Evolutionary conservation across 2,113 vertebrate species (phyloP).

Genomic region (Pseudorectes ferrugineus): DNA sequence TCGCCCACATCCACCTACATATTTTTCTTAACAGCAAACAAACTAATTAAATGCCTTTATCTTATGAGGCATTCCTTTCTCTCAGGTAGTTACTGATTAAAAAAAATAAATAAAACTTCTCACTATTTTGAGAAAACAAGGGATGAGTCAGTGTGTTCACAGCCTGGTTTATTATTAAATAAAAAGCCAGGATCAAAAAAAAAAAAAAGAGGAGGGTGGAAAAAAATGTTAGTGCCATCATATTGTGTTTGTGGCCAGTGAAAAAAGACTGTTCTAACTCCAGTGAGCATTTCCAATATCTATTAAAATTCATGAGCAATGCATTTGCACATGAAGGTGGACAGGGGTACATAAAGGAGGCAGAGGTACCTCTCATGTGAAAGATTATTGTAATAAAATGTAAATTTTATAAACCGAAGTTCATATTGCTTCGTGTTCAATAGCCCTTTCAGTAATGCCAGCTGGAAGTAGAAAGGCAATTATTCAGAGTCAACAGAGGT

Average conservation of each 20-base stretch:
- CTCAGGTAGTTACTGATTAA: slow-evolving; percentile 56
- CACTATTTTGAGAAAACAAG: slow-evolving; percentile 63
- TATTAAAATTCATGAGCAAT: slow-evolving; percentile 33
- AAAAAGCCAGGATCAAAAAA: slow-evolving; percentile 27
- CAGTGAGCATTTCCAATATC: slow-evolving; percentile 1
- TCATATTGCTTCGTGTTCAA: background rate
- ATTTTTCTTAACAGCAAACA: slow-evolving; percentile 57
- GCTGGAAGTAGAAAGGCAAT: background rate
- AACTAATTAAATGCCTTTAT: slow-evolving; percentile 68
- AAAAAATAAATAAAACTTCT: slow-evolving; percentile 61
- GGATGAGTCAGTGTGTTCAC: slow-evolving; percentile 41
- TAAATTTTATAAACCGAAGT: background rate
- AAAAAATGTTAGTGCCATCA: background rate
- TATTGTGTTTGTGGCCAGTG: background rate
- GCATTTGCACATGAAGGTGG: slow-evolving; percentile 12
- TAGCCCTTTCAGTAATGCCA: background rate
- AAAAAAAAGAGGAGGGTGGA: background rate
- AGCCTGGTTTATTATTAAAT: slow-evolving; percentile 52
- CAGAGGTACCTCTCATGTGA: background rate
- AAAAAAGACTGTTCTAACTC: background rate
- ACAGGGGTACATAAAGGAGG: background rate
- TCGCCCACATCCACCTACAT: slow-evolving; percentile 41
- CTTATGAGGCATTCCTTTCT: slow-evolving; percentile 62
- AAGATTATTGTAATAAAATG: background rate
- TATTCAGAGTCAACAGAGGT: background rate